phyloP scores from a whole-genome alignment of 53 echinoderm and acorn worm genomes.

The Temnopleurus reevesii region DNA sequence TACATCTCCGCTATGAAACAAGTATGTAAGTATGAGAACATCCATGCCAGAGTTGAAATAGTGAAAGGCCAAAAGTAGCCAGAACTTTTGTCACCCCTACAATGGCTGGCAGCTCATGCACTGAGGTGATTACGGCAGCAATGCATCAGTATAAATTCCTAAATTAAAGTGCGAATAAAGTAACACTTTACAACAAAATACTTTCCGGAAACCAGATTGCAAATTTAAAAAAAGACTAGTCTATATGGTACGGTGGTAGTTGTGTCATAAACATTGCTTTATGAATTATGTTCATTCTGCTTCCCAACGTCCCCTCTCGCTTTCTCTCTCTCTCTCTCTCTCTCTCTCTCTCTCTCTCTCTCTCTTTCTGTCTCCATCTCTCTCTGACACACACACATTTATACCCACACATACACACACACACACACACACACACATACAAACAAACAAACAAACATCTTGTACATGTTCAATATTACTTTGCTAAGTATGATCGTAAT shows the following conservation, averaged over 20 bases:
- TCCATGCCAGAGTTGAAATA: neutral
- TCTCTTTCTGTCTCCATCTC: neutral
- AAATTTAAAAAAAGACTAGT: no score
- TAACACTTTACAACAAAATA: no score
- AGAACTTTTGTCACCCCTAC: neutral
- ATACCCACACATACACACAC: neutral
- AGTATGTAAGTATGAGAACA: neutral
- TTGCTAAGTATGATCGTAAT: no score
- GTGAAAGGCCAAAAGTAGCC: slow-evolving; percentile 23
- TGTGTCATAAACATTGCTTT: no score
- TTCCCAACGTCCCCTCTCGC: neutral
- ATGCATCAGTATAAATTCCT: no score
- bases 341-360: neutral
- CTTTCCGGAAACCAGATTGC: no score
- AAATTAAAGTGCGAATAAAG: no score
- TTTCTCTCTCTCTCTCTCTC: slow-evolving; percentile 29
- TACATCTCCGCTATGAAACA: neutral
- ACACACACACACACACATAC: no score
- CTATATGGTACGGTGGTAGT: no score
- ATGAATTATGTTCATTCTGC: no score
- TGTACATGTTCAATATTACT: no score
- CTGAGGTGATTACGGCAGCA: neutral
- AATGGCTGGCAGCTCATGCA: neutral
- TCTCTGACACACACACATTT: neutral
- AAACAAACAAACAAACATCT: no score